Evolutionary conservation across 2,797 vertebrate genomes (phyloP).

Genomic region (Galaxias olidus): DNA sequence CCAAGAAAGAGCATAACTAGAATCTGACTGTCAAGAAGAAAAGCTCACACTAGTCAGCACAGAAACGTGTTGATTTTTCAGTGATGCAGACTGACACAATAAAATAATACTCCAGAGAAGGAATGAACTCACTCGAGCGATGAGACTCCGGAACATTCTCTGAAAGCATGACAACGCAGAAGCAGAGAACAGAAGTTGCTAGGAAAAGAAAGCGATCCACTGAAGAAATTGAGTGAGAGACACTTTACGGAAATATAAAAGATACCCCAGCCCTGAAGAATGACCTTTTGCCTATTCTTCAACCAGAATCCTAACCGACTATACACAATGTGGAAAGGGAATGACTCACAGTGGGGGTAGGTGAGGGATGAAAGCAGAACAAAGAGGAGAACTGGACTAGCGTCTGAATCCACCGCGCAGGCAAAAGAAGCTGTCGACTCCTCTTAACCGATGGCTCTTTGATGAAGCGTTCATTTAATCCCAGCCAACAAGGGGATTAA

Average conservation of each 20-base stretch:
- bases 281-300: conserved; percentile 51
- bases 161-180: too few species aligned
- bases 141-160: too few species aligned
- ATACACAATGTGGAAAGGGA: conserved; percentile 32
- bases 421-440: conserved; percentile 31
- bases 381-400: conserved; percentile 26
- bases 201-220: conserved; percentile 10
- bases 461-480: conserved; percentile 47
- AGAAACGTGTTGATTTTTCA: too few species aligned
- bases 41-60: too few species aligned
- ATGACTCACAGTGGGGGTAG: conserved; percentile 30
- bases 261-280: conserved; percentile 25
- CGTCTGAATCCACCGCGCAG: conserved; percentile 41
- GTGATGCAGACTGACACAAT: too few species aligned
- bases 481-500: conserved; percentile 32
- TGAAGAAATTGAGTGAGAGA: conserved; percentile 12
- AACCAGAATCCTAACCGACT: conserved; percentile 50
- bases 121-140: too few species aligned
- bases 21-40: too few species aligned
- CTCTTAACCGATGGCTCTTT: conserved; percentile 54
- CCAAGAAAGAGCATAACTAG: too few species aligned
- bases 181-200: too few species aligned
- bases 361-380: conserved; percentile 24
- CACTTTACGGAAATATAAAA: conserved; percentile 18
- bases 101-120: too few species aligned